Evolutionary conservation across 2,797 vertebrate genomes (phyloP).

Genomic region (Saxicola maurus): DNA sequence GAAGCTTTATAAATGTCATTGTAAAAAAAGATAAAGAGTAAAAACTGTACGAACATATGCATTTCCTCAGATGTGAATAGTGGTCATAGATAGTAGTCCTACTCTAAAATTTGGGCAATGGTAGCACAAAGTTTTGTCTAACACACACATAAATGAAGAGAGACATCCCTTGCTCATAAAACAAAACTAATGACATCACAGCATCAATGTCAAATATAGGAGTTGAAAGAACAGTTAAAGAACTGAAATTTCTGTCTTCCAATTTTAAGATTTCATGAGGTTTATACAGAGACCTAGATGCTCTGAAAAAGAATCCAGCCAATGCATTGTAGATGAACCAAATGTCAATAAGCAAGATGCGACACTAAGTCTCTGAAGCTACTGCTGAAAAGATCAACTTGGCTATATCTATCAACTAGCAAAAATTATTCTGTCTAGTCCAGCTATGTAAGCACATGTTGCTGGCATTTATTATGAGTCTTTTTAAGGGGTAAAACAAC

Average conservation of each 20-base stretch:
- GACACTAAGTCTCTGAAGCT: fast-evolving
- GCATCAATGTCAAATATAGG: background rate
- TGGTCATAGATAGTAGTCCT: background rate
- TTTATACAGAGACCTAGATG: background rate
- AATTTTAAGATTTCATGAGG: background rate
- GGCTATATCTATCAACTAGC: background rate
- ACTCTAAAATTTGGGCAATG: background rate
- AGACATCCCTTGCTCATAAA: background rate
- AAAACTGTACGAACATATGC: background rate
- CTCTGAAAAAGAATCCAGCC: background rate
- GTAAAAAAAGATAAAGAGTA: background rate
- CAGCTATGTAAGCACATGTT: background rate
- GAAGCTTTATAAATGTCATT: background rate
- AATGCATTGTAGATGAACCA: background rate
- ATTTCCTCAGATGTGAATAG: background rate
- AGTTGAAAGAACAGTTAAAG: background rate
- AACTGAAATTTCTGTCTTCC: background rate
- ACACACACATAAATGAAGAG: background rate
- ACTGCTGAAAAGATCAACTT: background rate
- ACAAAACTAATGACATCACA: background rate
- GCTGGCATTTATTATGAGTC: background rate
- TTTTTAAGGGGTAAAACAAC: background rate
- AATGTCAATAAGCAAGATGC: background rate
- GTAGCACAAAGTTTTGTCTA: background rate
- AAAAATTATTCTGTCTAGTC: background rate